phyloP scores from a whole-genome alignment of 1,140 invertebrate species.

The Neodiprion pinetum region DNA sequence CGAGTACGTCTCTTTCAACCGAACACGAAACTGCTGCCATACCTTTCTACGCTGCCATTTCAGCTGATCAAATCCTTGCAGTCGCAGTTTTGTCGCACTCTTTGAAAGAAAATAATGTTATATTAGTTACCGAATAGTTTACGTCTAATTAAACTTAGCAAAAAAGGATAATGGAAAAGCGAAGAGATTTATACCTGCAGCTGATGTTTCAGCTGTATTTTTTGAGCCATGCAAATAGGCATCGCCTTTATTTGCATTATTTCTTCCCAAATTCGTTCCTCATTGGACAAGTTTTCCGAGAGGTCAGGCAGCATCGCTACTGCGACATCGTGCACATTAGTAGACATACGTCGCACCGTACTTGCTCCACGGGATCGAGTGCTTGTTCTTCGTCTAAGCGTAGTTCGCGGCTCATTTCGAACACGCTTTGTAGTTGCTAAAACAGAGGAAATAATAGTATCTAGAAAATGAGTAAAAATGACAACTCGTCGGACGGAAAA shows the following conservation, averaged over 20 bases:
- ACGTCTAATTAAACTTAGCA: not conserved
- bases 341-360: constrained; percentile 68
- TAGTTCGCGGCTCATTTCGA: constrained; percentile 62
- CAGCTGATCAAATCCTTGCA: constrained; percentile 79
- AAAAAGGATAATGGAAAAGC: not conserved
- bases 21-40: constrained; percentile 68
- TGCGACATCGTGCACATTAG: constrained; percentile 72
- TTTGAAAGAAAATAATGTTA: constrained; percentile 50
- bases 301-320: constrained; percentile 79
- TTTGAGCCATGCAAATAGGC: constrained; percentile 82
- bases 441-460: constrained; percentile 28
- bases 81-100: constrained; percentile 79
- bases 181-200: constrained; percentile 68
- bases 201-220: constrained; percentile 78
- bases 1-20: constrained; percentile 68
- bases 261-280: constrained; percentile 84
- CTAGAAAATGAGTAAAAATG: constrained; percentile 15
- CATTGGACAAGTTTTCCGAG: constrained; percentile 81
- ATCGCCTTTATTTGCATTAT: constrained; percentile 85
- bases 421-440: constrained; percentile 64
- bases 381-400: constrained; percentile 68
- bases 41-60: constrained; percentile 78
- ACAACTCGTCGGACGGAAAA: constrained; percentile 8
- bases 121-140: constrained; percentile 12
- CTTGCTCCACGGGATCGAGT: constrained; percentile 71